Percentiles rank a stretch among this genome's conserved stretches.
Conservation (phyloP, 2,797 vertebrate genomes). For the Rhynchonycteris naso region DNA sequence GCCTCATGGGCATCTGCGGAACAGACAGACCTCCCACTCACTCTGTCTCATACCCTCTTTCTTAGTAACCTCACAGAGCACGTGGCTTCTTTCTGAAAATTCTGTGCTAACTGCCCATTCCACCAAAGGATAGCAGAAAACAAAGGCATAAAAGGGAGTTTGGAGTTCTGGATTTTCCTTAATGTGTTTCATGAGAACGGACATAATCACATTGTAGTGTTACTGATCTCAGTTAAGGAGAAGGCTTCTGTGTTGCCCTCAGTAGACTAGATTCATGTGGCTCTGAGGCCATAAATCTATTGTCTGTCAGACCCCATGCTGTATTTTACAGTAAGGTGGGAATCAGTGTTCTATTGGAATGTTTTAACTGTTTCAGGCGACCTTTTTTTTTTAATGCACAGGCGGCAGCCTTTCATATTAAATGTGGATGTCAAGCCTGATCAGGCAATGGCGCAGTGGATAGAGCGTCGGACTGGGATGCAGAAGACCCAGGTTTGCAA, state of each 20-base stretch:
- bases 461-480: no score
- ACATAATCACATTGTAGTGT: not conserved
- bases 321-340: not conserved
- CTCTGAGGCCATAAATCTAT: not conserved
- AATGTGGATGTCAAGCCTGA: not conserved
- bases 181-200: not conserved
- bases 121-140: not conserved
- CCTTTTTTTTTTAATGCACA: slow-evolving; percentile 9
- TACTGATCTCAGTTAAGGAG: not conserved
- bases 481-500: no score
- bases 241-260: not conserved
- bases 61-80: not conserved
- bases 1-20: not conserved
- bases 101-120: not conserved
- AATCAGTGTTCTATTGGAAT: not conserved
- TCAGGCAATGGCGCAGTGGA: no score
- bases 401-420: not conserved
- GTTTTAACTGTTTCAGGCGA: not conserved
- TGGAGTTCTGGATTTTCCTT: not conserved
- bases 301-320: not conserved
- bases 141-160: not conserved
- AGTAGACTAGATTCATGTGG: not conserved
- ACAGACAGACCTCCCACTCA: not conserved
- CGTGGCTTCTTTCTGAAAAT: not conserved
- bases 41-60: not conserved